These are phyloP conservation scores for Incurvaria masculella DNA, from an alignment of 2,888 invertebrate species.

Conservation along the genomic window DNA sequence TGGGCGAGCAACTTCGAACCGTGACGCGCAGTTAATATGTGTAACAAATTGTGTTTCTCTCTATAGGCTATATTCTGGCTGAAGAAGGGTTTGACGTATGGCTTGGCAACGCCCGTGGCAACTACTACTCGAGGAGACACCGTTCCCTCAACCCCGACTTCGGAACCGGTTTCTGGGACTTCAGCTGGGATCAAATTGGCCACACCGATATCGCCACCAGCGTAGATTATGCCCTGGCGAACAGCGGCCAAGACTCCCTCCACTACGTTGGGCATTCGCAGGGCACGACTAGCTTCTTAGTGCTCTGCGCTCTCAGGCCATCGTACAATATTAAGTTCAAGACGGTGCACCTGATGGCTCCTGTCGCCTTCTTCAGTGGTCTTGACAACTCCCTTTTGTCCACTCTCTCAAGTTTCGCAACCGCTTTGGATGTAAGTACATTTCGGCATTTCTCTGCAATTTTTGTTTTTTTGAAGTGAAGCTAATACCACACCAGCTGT, in stretches of 20 bases:
- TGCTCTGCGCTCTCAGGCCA: constrained; percentile 61
- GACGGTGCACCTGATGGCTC: constrained; percentile 52
- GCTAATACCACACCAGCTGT: too few relatives aligned
- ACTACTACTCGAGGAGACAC: constrained; percentile 61
- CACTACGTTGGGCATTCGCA: constrained; percentile 82
- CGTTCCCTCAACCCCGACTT: constrained; percentile 33
- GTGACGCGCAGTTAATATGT: too few relatives aligned
- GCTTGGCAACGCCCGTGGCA: constrained; percentile 82
- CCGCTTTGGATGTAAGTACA: too few relatives aligned
- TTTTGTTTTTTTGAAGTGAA: too few relatives aligned
- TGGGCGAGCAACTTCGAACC: too few relatives aligned
- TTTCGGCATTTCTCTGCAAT: too few relatives aligned
- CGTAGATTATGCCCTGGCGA: constrained; percentile 65
- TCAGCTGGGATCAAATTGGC: constrained; percentile 84
- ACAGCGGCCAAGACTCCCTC: constrained; percentile 57
- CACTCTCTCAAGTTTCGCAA: too few relatives aligned
- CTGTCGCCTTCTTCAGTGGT: constrained; percentile 47
- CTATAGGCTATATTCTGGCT: constrained; percentile 52
- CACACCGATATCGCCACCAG: constrained; percentile 74
- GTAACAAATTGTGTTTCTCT: constrained; percentile 9
- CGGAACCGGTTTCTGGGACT: constrained; percentile 60
- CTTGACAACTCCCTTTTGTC: too few relatives aligned
- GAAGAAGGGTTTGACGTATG: constrained; percentile 74
- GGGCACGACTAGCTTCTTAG: constrained; percentile 58
- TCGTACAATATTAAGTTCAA: constrained; percentile 59